A percentile compares a stretch with the other conserved stretches of the same genome.
Conservation (phyloP, 2,888 invertebrate species). For the Apotomis turbidana region DNA sequence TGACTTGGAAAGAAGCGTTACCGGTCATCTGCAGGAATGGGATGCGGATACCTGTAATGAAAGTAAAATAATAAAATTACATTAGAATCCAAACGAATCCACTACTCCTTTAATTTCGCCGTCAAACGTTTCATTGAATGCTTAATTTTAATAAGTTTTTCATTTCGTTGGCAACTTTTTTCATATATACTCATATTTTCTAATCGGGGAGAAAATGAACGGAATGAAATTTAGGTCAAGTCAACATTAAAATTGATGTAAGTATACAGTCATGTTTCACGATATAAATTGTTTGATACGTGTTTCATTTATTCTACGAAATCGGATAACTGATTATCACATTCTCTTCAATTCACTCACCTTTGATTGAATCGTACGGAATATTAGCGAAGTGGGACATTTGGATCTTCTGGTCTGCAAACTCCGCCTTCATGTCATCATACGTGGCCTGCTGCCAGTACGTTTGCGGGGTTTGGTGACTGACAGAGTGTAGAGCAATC, state of each 20-base stretch:
- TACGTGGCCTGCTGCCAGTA: slow-evolving; percentile 85
- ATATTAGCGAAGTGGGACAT: slow-evolving; percentile 82
- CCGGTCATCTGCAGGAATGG: slow-evolving; percentile 84
- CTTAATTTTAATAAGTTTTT: too few relatives aligned
- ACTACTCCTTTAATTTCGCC: too few relatives aligned
- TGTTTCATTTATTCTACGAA: too few relatives aligned
- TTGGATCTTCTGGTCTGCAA: slow-evolving; percentile 83
- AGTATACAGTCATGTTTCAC: too few relatives aligned
- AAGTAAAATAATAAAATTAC: not conserved
- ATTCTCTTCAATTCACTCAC: slow-evolving; percentile 48
- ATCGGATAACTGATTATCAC: too few relatives aligned
- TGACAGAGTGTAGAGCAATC: slow-evolving; percentile 88
- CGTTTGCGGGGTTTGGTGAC: slow-evolving; percentile 77
- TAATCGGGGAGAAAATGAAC: too few relatives aligned
- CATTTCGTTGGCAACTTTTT: too few relatives aligned
- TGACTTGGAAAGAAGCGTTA: slow-evolving; percentile 83
- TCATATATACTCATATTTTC: too few relatives aligned
- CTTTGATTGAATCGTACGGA: slow-evolving; percentile 65
- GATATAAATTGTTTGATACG: too few relatives aligned
- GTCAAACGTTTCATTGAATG: too few relatives aligned
- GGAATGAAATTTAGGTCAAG: too few relatives aligned
- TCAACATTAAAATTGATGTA: too few relatives aligned
- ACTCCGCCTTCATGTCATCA: slow-evolving; percentile 80
- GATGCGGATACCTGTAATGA: slow-evolving; percentile 72
- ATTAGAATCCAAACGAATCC: not conserved